phyloP scores from a whole-genome alignment of 2,113 vertebrate genomes.

The Notiomystis cincta region DNA sequence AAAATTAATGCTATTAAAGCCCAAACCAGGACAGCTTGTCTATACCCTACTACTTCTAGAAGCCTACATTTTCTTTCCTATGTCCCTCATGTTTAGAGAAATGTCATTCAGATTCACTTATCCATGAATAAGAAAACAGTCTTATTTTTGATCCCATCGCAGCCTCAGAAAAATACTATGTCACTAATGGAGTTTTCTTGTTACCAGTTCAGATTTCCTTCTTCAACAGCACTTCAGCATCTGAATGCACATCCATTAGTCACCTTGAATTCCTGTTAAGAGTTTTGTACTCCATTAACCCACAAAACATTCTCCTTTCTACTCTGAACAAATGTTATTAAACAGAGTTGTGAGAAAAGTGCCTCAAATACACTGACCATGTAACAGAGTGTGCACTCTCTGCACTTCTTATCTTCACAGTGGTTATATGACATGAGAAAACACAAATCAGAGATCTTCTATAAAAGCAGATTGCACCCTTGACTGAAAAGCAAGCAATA shows the following conservation, averaged over 20 bases:
- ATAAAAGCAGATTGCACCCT: neutral
- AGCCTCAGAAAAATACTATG: neutral
- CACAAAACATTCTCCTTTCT: neutral
- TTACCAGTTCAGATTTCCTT: neutral
- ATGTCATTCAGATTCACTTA: neutral
- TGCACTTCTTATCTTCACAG: neutral
- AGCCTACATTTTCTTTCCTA: neutral
- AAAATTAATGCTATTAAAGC: neutral
- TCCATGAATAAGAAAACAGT: neutral
- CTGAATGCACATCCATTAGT: constrained; percentile 26
- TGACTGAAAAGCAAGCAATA: neutral
- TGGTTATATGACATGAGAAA: neutral
- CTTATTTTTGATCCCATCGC: neutral
- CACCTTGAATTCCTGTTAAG: constrained; percentile 8
- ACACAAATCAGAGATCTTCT: neutral
- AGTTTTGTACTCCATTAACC: constrained; percentile 18
- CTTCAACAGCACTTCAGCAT: constrained; percentile 7
- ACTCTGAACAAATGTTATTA: neutral
- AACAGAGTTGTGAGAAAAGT: neutral
- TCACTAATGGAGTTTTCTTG: constrained; percentile 39
- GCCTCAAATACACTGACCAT: neutral
- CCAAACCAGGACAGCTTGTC: neutral
- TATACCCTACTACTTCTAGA: neutral
- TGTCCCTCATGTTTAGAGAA: neutral
- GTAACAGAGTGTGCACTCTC: neutral